Conservation (phyloP, 2,888 invertebrate genomes). For the Acronicta psi region DNA sequence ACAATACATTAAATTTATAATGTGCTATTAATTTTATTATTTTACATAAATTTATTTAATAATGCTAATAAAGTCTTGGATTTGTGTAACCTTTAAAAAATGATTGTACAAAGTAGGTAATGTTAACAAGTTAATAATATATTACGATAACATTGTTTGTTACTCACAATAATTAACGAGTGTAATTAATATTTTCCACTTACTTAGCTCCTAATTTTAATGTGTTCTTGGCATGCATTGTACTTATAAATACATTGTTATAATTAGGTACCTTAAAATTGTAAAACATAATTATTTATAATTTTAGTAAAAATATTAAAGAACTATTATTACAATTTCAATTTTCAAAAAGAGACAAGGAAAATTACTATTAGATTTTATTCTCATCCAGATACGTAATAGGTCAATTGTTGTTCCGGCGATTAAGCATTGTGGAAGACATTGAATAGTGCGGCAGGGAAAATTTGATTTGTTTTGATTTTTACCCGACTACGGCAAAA, state of each 20-base stretch:
- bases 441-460: slow-evolving; percentile 1
- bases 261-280: not conserved
- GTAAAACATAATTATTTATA: not conserved
- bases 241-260: not conserved
- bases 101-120: not conserved
- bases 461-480: slow-evolving; percentile 27
- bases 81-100: not conserved
- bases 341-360: slow-evolving; percentile 8
- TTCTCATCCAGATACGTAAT: slow-evolving; percentile 16
- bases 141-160: slow-evolving; percentile 13
- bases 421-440: slow-evolving; percentile 23
- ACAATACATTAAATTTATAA: no score
- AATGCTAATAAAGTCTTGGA: not conserved
- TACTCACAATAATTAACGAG: not conserved
- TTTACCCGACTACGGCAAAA: no score
- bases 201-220: slow-evolving; percentile 22
- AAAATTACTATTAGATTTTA: slow-evolving; percentile 17
- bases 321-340: not conserved
- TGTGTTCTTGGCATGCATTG: slow-evolving; percentile 19
- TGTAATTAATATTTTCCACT: slow-evolving; percentile 32
- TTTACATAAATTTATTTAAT: no score
- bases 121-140: slow-evolving; percentile 9
- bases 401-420: slow-evolving; percentile 18
- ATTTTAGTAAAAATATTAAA: no score
- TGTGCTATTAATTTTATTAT: no score